Evolutionary conservation across 2,888 invertebrate genomes (phyloP), one percentile per base, ranked within the genome.

Genomic region (Lottia scabra): DNA sequence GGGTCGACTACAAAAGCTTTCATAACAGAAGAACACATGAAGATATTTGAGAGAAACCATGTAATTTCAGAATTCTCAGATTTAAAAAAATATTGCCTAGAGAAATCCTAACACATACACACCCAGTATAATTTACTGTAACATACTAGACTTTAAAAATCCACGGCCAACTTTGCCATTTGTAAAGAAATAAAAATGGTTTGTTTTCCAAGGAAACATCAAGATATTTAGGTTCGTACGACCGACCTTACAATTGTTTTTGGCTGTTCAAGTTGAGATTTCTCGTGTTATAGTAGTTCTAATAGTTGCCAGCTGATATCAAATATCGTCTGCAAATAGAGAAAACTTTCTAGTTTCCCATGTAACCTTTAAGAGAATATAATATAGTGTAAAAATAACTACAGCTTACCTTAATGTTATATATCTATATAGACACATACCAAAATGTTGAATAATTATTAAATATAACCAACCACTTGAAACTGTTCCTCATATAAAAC

Each of bases 11-110:
- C 56, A 56, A 56, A 56, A 56, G 56, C 19, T 23, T 4, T 10
- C 12, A 56, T 56, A 12, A 56, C 19, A 3, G 19, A 19, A 56
- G 23, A 56, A 56, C 56, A 56, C 13, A 56, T 56, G 56, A 56
- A 56, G 56, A 56, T 23, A 19, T 56, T 56, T 13, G 56, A 56
- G 56, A 56, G 56, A 56, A 56, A 10, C 56, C 2, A 23, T 23
- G 56, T 56, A 56, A 56, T 56, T 56, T 56, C 56, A 13, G 56
- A 56, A 56, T 56, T 56, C 56, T 56, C 56, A 56, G 56, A 56
- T 23, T 13, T 23, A 56, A 56, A n/a, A n/a, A n/a, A 56, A 10
- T 38, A 38, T 38, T 38, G 38, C 38, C 38, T 38, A 23, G 23
- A 56, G 56, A 56, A 56, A 13, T 38, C 38, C 38, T 38, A 38